phyloP scores from a whole-genome alignment of 2,113 vertebrate species.

The Pygoscelis adeliae region DNA sequence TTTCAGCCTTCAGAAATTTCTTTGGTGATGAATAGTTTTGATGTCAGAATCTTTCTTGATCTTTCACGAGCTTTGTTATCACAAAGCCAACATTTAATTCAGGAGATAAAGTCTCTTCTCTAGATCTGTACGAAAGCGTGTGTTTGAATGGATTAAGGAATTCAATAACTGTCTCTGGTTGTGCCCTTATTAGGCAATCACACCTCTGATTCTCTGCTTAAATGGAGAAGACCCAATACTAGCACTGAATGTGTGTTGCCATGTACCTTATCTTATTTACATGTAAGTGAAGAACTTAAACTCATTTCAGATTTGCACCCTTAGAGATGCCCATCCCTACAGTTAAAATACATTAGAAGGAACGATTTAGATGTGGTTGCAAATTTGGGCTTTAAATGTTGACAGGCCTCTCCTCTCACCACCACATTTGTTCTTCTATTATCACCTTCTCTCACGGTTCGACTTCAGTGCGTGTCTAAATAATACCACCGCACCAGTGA shows the following conservation, averaged over 20 bases:
- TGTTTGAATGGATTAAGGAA: slow-evolving; percentile 27
- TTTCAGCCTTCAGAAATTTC: slow-evolving; percentile 58
- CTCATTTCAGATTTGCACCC: not conserved
- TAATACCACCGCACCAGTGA: not conserved
- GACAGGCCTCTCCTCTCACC: not conserved
- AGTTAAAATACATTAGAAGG: not conserved
- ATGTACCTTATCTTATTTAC: not conserved
- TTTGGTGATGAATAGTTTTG: slow-evolving; percentile 56
- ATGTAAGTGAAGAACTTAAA: not conserved
- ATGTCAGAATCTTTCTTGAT: slow-evolving; percentile 69
- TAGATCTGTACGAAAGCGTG: not conserved
- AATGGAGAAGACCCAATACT: not conserved
- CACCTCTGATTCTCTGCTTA: not conserved
- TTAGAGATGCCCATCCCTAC: not conserved
- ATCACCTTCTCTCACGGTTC: not conserved
- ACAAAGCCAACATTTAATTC: not conserved
- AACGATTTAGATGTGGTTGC: not conserved
- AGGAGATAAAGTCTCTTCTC: not conserved
- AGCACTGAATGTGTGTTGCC: not conserved
- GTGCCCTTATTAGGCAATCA: not conserved
- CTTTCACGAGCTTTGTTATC: slow-evolving; percentile 7
- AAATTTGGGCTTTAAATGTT: not conserved
- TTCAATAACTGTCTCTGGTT: not conserved
- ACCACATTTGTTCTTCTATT: not conserved
- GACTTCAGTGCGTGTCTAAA: not conserved